A percentile compares a stretch with the other conserved stretches of the same genome.
Conservation (phyloP, 35 echinoderm and acorn worm genomes). For the Heliocidaris tuberculata region DNA sequence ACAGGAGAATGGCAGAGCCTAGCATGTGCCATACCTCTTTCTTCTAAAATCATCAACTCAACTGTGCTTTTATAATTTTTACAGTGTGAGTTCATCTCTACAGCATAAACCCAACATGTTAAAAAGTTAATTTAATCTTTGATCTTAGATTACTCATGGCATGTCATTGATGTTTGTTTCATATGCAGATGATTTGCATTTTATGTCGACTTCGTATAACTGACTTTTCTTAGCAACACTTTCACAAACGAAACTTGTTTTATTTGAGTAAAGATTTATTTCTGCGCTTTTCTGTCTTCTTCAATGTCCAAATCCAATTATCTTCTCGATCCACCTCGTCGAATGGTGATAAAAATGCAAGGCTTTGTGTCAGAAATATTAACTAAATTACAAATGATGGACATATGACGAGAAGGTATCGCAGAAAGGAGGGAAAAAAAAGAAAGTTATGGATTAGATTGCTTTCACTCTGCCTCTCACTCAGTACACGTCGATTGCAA, state of each 20-base stretch:
- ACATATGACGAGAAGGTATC: background rate
- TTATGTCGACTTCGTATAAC: background rate
- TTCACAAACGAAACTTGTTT: background rate
- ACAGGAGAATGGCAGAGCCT: background rate
- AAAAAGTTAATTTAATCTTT: background rate
- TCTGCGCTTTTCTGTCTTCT: background rate
- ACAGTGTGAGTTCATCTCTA: background rate
- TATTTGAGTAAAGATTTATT: background rate
- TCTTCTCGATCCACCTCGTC: background rate
- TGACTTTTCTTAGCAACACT: background rate
- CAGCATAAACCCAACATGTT: background rate
- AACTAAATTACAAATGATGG: conserved; percentile 18
- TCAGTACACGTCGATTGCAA: conserved; percentile 26
- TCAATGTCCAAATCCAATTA: conserved; percentile 1
- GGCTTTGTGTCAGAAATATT: background rate
- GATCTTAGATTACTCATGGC: no score
- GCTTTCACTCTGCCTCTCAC: conserved; percentile 4
- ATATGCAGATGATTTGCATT: background rate
- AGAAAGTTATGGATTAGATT: conserved; percentile 10
- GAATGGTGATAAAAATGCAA: background rate
- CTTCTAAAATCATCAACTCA: no score
- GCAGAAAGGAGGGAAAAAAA: background rate
- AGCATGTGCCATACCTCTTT: no score
- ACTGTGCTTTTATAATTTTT: no score
- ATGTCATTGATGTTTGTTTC: background rate